These are phyloP conservation scores for Brienomyrus brachyistius DNA, from an alignment of 2,113 vertebrate species.

Conservation along the genomic window DNA sequence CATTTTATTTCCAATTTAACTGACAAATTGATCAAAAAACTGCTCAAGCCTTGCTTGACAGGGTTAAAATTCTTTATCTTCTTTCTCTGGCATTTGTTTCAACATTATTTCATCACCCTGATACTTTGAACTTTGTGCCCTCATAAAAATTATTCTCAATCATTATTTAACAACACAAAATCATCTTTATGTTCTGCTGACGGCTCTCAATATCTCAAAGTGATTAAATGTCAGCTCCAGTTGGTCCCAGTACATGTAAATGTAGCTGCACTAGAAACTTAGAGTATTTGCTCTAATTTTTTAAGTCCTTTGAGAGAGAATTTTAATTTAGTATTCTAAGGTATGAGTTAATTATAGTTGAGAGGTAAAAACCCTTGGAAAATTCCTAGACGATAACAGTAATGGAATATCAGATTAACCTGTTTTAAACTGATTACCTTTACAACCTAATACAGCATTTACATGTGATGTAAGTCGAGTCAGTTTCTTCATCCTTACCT, in stretches of 20 bases:
- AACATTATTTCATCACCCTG: constrained; percentile 7
- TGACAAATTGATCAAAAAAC: constrained; percentile 13
- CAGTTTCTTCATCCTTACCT: background rate
- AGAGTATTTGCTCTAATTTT: background rate
- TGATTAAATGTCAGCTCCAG: background rate
- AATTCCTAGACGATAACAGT: background rate
- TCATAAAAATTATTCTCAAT: background rate
- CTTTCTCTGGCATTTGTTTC: constrained; percentile 11
- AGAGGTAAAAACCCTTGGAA: background rate
- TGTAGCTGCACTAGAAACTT: background rate
- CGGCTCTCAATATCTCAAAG: background rate
- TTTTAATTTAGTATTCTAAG: background rate
- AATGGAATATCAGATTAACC: background rate
- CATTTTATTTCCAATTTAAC: constrained; percentile 2
- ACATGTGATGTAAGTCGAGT: background rate
- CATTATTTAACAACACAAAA: background rate
- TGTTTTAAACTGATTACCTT: background rate
- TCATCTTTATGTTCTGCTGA: background rate
- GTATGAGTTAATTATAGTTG: background rate
- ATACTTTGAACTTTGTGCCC: background rate
- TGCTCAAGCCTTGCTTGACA: background rate
- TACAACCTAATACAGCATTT: background rate
- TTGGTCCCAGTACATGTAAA: background rate
- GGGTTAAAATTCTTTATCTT: constrained; percentile 2
- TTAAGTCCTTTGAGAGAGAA: background rate